Conservation (phyloP, 1,140 invertebrate genomes). For the Drosophila arawakana region DNA sequence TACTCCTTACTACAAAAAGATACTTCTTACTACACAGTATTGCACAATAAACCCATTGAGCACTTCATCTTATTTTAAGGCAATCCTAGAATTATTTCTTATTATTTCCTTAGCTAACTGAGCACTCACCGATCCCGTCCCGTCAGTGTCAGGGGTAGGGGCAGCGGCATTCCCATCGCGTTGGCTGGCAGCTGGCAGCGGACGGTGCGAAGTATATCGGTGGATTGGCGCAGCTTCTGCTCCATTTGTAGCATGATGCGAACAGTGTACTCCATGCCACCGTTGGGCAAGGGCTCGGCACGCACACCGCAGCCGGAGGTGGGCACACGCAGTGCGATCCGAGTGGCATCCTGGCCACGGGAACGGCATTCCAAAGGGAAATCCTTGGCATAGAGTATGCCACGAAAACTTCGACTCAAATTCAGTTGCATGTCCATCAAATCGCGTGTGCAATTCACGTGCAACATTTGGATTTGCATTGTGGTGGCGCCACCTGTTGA, state of each 20-base stretch:
- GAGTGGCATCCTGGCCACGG: slow-evolving; percentile 83
- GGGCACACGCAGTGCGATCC: slow-evolving; percentile 86
- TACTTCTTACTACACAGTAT: no score
- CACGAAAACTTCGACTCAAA: slow-evolving; percentile 88
- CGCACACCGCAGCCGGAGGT: slow-evolving; percentile 90
- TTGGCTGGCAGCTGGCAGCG: slow-evolving; percentile 85
- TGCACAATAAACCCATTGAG: no score
- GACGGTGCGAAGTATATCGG: slow-evolving; percentile 88
- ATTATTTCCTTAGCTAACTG: no score
- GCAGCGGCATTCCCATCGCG: slow-evolving; percentile 76
- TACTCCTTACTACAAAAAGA: no score
- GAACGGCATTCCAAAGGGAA: slow-evolving; percentile 88
- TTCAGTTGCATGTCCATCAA: slow-evolving; percentile 86
- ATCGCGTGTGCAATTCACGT: slow-evolving; percentile 85
- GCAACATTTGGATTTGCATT: slow-evolving; percentile 65
- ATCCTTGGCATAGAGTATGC: slow-evolving; percentile 89
- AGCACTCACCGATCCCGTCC: slow-evolving; percentile 57
- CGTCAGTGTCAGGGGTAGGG: slow-evolving; percentile 55
- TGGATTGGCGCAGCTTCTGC: slow-evolving; percentile 88
- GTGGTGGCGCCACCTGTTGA: not conserved
- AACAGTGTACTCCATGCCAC: slow-evolving; percentile 87
- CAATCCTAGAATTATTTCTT: no score
- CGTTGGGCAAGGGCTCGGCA: slow-evolving; percentile 84
- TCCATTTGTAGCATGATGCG: slow-evolving; percentile 90
- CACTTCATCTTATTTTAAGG: no score